phyloP scores from a whole-genome alignment of 1,140 invertebrate species.

The Lamellibrachia luymesi region DNA sequence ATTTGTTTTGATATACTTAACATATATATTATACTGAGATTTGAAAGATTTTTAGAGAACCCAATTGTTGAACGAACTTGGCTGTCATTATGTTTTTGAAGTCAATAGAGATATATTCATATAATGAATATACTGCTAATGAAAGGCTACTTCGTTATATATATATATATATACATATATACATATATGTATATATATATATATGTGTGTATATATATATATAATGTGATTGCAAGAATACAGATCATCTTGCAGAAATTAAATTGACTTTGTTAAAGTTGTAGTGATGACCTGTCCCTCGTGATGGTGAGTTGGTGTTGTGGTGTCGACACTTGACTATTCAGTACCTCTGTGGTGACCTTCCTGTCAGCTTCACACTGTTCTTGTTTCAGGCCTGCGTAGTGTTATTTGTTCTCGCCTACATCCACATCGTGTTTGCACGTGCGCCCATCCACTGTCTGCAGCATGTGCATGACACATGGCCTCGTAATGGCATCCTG shows the following conservation, averaged over 20 bases:
- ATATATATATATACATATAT: no score
- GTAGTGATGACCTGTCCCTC: neutral
- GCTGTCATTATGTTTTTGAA: no score
- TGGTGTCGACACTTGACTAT: neutral
- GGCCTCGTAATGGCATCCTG: conserved; percentile 94
- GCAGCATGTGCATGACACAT: conserved; percentile 80
- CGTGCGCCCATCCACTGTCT: conserved; percentile 90
- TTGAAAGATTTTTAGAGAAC: no score
- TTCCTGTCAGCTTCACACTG: conserved; percentile 14
- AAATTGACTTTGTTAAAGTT: neutral
- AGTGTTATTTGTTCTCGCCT: conserved; percentile 87
- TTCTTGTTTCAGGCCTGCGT: conserved; percentile 69
- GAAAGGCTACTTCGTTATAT: no score
- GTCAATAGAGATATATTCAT: no score
- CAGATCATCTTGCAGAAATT: no score
- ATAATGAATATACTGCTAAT: no score
- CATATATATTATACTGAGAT: no score
- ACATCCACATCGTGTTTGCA: conserved; percentile 93
- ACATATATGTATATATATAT: no score
- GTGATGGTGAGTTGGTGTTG: neutral
- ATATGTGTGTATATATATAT: no score
- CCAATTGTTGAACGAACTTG: no score
- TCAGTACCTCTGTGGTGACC: conserved; percentile 12
- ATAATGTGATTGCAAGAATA: no score
- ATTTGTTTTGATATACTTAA: neutral